Percentiles rank a stretch among this genome's conserved stretches.
These are phyloP conservation scores for Menura novaehollandiae DNA, from an alignment of 2,113 vertebrate species.

Conservation along the genomic window DNA sequence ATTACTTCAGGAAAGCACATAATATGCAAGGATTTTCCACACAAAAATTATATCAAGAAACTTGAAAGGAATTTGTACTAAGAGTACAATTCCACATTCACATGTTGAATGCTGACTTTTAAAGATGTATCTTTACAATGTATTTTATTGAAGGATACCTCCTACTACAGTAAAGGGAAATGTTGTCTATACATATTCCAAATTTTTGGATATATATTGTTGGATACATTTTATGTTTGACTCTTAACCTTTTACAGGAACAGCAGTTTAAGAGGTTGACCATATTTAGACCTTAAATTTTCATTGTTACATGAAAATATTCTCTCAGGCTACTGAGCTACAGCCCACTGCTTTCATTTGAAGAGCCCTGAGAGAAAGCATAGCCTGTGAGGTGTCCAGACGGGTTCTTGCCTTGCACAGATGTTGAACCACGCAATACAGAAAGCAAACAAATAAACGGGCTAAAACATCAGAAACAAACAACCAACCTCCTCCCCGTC, in stretches of 20 bases:
- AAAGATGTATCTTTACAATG: neutral
- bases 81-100: neutral
- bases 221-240: neutral
- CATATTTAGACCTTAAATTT: neutral
- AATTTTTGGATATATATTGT: neutral
- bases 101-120: neutral
- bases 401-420: neutral
- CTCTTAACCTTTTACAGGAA: neutral
- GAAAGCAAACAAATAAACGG: neutral
- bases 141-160: neutral
- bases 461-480: neutral
- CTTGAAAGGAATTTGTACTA: neutral
- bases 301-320: neutral
- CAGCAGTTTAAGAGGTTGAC: neutral
- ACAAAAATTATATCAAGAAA: neutral
- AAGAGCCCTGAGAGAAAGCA: neutral
- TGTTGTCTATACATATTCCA: neutral
- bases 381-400: neutral
- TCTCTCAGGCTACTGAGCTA: neutral
- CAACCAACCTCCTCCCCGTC: fast-evolving
- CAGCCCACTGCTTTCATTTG: neutral
- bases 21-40: neutral
- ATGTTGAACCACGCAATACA: neutral
- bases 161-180: neutral
- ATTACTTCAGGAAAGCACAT: neutral